A percentile compares a stretch with the other conserved stretches of the same genome.
Evolutionary conservation across 2,113 vertebrate genomes (phyloP).

Genomic region (Chionodraco myersi): DNA sequence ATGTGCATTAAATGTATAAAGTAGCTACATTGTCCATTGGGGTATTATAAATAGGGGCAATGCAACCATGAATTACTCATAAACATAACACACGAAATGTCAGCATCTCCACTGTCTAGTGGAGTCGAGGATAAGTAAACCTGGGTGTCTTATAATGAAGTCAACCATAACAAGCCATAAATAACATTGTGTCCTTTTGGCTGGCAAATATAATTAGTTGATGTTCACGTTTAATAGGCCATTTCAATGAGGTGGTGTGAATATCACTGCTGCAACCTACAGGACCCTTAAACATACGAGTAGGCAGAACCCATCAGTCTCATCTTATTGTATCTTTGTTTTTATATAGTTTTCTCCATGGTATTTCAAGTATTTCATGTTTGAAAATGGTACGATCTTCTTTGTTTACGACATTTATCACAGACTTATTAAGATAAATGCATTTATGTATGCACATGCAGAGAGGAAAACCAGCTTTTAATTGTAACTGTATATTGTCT

Average conservation of each 20-base stretch:
- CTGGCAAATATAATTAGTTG: constrained; percentile 74
- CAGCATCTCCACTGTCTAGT: constrained; percentile 63
- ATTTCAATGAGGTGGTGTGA: constrained; percentile 59
- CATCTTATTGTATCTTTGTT: not conserved
- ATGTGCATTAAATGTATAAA: constrained; percentile 51
- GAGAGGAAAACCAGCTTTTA: not conserved
- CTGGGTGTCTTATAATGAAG: constrained; percentile 46
- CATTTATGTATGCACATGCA: not conserved
- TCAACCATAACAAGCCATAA: constrained; percentile 69
- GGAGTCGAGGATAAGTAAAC: constrained; percentile 51
- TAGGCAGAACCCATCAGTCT: not conserved
- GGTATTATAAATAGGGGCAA: constrained; percentile 40
- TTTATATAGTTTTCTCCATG: too few relatives aligned
- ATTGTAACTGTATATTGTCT: constrained; percentile 19
- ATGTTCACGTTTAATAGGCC: constrained; percentile 69
- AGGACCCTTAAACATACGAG: constrained; percentile 23
- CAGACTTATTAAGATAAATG: not conserved
- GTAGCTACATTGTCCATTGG: not conserved
- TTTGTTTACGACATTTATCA: not conserved
- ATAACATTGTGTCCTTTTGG: constrained; percentile 75
- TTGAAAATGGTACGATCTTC: too few relatives aligned
- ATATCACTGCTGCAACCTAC: constrained; percentile 52
- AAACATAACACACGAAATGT: constrained; percentile 71
- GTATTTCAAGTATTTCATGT: too few relatives aligned
- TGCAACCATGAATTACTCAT: constrained; percentile 71